A percentile compares a stretch with the other conserved stretches of the same genome.
Conservation (phyloP, 2,888 invertebrate species). For the Metopia argyrocephala region DNA sequence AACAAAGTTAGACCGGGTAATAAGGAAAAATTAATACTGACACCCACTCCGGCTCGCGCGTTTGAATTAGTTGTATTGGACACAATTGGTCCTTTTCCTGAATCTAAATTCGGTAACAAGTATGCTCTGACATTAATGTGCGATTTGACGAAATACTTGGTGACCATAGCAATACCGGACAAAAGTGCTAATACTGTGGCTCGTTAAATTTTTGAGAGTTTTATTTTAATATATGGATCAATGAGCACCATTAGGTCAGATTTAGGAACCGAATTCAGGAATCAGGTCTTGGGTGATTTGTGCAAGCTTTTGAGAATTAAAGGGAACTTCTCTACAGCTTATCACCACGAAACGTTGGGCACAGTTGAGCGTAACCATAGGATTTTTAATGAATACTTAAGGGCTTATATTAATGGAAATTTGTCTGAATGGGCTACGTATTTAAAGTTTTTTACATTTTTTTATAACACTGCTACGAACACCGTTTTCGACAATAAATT, state of each 20-base stretch:
- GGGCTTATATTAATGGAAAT: neutral
- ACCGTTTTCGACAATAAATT: conserved; percentile 19
- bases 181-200: neutral
- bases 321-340: neutral
- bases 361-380: conserved; percentile 33
- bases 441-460: conserved; percentile 22
- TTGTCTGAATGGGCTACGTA: conserved; percentile 16
- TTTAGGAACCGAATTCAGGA: conserved; percentile 14
- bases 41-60: conserved; percentile 44
- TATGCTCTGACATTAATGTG: neutral
- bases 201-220: neutral
- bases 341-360: conserved; percentile 19
- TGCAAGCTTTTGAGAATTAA: conserved; percentile 6
- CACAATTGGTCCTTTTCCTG: conserved; percentile 62
- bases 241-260: conserved; percentile 12
- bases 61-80: conserved; percentile 41
- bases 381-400: conserved; percentile 23
- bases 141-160: neutral
- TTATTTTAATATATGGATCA: neutral
- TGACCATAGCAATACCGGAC: neutral
- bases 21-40: conserved; percentile 48
- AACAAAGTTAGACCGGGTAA: conserved; percentile 39
- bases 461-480: conserved; percentile 9
- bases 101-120: conserved; percentile 11
- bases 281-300: conserved; percentile 11